A percentile compares a stretch with the other conserved stretches of the same genome.
phyloP scores from a whole-genome alignment of 1,140 invertebrate species.

The Scaptomyza graminum region DNA sequence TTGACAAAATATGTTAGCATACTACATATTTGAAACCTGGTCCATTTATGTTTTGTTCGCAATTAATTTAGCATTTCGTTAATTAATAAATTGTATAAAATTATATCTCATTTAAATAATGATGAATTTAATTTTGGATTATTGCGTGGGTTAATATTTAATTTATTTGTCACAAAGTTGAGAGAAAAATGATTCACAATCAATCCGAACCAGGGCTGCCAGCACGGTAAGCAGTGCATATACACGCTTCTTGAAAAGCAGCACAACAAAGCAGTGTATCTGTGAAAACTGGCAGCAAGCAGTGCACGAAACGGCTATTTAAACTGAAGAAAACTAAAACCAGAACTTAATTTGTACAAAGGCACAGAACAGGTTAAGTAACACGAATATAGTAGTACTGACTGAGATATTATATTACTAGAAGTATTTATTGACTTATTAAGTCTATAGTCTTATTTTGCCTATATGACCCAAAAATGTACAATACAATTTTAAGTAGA shows the following conservation, averaged over 20 bases:
- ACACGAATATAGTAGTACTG: no score
- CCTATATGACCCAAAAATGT: constrained; percentile 14
- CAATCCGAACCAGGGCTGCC: neutral
- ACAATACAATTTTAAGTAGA: neutral
- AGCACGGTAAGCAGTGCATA: neutral
- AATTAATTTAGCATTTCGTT: constrained; percentile 14
- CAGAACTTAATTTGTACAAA: no score
- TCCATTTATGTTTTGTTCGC: constrained; percentile 37
- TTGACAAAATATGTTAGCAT: constrained; percentile 51
- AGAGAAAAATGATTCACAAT: constrained; percentile 24
- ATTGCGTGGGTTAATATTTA: neutral
- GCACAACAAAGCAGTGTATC: neutral
- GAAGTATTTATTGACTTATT: neutral
- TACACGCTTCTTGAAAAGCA: neutral
- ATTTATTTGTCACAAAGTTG: neutral
- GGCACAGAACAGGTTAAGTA: no score
- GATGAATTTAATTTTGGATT: neutral
- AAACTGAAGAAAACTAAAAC: neutral
- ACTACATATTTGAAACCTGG: constrained; percentile 29
- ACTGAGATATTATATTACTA: no score
- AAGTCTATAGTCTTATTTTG: no score
- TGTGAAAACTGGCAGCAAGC: neutral
- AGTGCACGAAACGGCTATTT: neutral
- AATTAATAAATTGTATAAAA: constrained; percentile 26
- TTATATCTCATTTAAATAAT: constrained; percentile 4